Evolutionary conservation across 2,888 invertebrate genomes (phyloP).

Genomic region (Eupithecia subfuscata): DNA sequence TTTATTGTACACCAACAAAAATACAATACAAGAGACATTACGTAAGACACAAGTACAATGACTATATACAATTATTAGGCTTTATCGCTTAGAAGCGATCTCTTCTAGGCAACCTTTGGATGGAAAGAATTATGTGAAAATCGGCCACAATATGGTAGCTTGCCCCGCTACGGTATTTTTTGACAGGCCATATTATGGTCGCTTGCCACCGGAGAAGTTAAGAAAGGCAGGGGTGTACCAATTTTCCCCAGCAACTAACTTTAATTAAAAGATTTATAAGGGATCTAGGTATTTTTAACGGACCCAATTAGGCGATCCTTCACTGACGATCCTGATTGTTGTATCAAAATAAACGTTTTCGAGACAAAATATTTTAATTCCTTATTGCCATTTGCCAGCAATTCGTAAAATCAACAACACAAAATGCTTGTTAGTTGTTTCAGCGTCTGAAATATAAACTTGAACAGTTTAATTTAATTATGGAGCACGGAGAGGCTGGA

Average conservation of each 20-base stretch:
- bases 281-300: background rate
- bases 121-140: too few species aligned
- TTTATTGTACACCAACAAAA: too few species aligned
- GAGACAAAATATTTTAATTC: slow-evolving; percentile 43
- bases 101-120: too few species aligned
- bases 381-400: slow-evolving; percentile 39
- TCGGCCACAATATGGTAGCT: too few species aligned
- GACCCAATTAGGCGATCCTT: slow-evolving; percentile 6
- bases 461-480: slow-evolving; percentile 39
- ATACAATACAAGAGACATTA: too few species aligned
- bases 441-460: slow-evolving; percentile 49
- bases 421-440: slow-evolving; percentile 51
- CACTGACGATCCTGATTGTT: slow-evolving; percentile 34
- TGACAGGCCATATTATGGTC: too few species aligned
- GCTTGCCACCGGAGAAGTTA: too few species aligned
- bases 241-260: background rate
- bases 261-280: background rate
- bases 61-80: too few species aligned
- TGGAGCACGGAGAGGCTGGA: slow-evolving; percentile 26
- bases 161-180: too few species aligned
- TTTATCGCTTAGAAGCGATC: too few species aligned
- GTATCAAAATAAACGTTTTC: slow-evolving; percentile 40
- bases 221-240: too few species aligned
- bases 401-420: slow-evolving; percentile 51
- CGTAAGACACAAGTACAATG: too few species aligned